A percentile compares a stretch with the other conserved stretches of the same genome.
Evolutionary conservation across 2,113 vertebrate genomes (phyloP).

Genomic region (Xenopus laevis): DNA sequence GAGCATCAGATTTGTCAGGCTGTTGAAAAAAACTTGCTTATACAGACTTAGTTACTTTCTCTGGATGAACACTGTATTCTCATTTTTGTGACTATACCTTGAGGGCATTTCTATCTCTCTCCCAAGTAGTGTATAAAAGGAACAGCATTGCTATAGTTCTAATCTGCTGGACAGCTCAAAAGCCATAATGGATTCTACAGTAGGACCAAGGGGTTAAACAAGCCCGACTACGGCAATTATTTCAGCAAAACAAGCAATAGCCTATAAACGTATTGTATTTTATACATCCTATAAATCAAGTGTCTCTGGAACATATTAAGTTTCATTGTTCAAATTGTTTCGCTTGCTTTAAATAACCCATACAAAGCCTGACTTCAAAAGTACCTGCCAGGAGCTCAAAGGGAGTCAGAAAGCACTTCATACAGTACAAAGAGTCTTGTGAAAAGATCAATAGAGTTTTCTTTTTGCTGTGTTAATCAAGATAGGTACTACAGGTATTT

Average conservation of each 20-base stretch:
- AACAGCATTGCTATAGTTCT: too few relatives aligned
- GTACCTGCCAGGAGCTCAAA: slow-evolving; percentile 24
- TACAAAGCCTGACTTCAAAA: slow-evolving; percentile 27
- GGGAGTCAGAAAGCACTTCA: slow-evolving; percentile 10
- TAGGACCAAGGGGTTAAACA: neutral
- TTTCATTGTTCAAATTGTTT: slow-evolving; percentile 26
- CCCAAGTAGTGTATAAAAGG: too few relatives aligned
- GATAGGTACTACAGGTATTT: too few relatives aligned
- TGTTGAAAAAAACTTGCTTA: too few relatives aligned
- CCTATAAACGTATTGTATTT: slow-evolving; percentile 1
- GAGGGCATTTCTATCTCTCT: too few relatives aligned
- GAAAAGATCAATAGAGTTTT: slow-evolving; percentile 16
- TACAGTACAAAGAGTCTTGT: neutral
- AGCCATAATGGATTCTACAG: neutral
- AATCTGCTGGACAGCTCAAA: neutral
- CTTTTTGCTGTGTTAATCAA: slow-evolving; percentile 18
- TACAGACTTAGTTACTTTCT: too few relatives aligned
- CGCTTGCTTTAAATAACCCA: slow-evolving; percentile 3
- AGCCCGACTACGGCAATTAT: neutral
- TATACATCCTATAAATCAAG: slow-evolving; percentile 1
- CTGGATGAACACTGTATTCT: too few relatives aligned
- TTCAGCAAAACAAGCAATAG: neutral
- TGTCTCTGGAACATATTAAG: slow-evolving; percentile 16
- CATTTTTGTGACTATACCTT: too few relatives aligned
- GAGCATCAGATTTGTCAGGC: too few relatives aligned